Evolutionary conservation across 2,888 invertebrate species (phyloP).

Genomic region (Plemyria rubiginata): DNA sequence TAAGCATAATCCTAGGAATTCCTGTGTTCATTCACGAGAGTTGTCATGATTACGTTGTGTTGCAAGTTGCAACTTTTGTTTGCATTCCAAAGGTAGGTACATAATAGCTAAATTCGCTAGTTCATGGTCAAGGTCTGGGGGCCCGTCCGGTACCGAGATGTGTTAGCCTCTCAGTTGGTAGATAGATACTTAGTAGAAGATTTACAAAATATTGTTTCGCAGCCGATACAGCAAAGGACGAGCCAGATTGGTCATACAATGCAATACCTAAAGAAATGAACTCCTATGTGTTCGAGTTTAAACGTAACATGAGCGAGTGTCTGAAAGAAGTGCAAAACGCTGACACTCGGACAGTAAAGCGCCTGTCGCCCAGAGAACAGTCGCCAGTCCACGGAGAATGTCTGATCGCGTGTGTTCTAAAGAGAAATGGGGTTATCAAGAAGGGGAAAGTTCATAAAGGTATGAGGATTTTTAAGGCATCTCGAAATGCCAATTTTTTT

Average conservation of each 20-base stretch:
- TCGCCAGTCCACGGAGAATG: slow-evolving; percentile 77
- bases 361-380: slow-evolving; percentile 66
- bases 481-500: too few relatives aligned
- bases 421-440: slow-evolving; percentile 69
- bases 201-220: neutral
- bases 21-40: too few relatives aligned
- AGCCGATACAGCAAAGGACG: slow-evolving; percentile 35
- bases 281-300: slow-evolving; percentile 65
- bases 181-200: too few relatives aligned
- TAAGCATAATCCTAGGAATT: too few relatives aligned
- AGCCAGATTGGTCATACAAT: slow-evolving; percentile 84
- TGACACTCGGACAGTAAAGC: slow-evolving; percentile 61
- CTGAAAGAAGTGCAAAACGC: slow-evolving; percentile 69
- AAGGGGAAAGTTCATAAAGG: slow-evolving; percentile 74
- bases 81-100: too few relatives aligned
- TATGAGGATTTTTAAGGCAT: too few relatives aligned
- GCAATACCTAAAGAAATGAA: slow-evolving; percentile 63
- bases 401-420: slow-evolving; percentile 75
- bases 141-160: too few relatives aligned
- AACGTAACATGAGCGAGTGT: slow-evolving; percentile 74
- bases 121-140: too few relatives aligned
- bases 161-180: too few relatives aligned
- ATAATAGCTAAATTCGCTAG: too few relatives aligned
- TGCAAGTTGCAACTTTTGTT: too few relatives aligned
- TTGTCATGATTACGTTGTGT: too few relatives aligned